Evolutionary conservation across 2,113 vertebrate genomes (phyloP), one percentile per base, ranked within the genome.

Genomic region (Reinhardtius hippoglossoides): DNA sequence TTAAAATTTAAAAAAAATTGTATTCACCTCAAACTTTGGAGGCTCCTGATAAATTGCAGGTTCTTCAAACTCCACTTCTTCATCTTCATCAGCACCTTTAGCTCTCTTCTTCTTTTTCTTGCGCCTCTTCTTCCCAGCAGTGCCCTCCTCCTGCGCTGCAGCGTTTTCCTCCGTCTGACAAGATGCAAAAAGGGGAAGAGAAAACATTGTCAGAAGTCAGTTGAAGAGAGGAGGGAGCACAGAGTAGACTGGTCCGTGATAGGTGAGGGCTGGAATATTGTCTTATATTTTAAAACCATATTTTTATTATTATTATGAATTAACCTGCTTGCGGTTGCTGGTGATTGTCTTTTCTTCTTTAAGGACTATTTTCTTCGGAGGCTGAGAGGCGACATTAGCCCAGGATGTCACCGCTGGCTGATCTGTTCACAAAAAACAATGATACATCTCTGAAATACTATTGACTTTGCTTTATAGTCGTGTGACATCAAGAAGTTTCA

Each of bases 301-400:
- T 10, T 66, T 8, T 50, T 20, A 50, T 50, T 20, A 50, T 50
- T 7, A 50, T 50, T 7, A 35, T 52, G 1, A 2, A 21, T 37
- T 26, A 67, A 94, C 93, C 90, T 91, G 84, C 21, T 75, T 55
- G 16, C 44, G 84, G n/a, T 73, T 52, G 18, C 48, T n/a, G 16
- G 16, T 9, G 71, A 54, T 60, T 21, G 74, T 70, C 56, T 52
- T 65, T 56, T 80, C 85, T 64, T 71, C 85, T 64, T 69, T 78
- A 9, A 77, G 37, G 18, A 67, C 61, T 0, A 57, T 63, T 66
- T 88, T 89, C 78, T 91, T 94, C 3, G 93, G 93, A 71, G 93
- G 93, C 78, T 94, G 94, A 59, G 93, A 95, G 20, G 94, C 94
- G 5, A 95, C 75, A 23, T 89, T 93, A 20, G 94, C 94, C 94